Evolutionary conservation across 2,797 vertebrate species (phyloP), one percentile per base, ranked within the genome.

Genomic region (Takifugu ocellatus): DNA sequence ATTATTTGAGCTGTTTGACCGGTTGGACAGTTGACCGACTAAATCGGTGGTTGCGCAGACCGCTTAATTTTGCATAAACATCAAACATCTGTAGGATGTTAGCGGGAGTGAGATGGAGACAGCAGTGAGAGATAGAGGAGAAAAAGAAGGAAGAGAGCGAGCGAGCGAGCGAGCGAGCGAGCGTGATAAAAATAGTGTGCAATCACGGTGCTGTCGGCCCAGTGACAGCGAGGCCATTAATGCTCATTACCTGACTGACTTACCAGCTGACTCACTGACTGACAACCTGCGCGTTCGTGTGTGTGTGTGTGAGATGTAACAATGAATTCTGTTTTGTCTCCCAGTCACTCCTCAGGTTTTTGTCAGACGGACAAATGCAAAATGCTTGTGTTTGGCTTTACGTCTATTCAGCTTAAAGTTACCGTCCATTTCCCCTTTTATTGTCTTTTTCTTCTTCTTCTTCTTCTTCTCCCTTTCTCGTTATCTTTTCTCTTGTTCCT

Each of bases 1-100:
- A 83, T 86, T 74, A 56, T 62, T 60, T 78, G 72, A 80, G 51
- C 64, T 69, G 59, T 66, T 70, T 74, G 79, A 78, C 69, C 67
- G 69, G 46, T 68, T 62, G 70, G 65, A 68, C 69, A 68, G 68
- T 69, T 73, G 69, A 76, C 61, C 61, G 56, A 57, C 68, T 70
- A 52, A 58, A 72, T 74, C 54, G 78, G 75, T 10, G 26, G 64
- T 70, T 63, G 60, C 59, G 69, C 21, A 24, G 55, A 59, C 61
- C 42, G 46, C 64, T 72, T 73, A 66, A 68, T 77, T 83, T 69
- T 45, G 39, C 57, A 56, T 77, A 70, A 81, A 81, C 82, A 74
- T 82, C 74, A 79, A 74, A 77, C 64, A 73, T 65, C 59, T n/a
- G 50, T 50, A 63, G 60, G 68, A 80, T 70, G 53, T 24, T 59